A percentile compares a stretch with the other conserved stretches of the same genome.
These are phyloP conservation scores for Drosophila erecta DNA, from an alignment of 1,140 invertebrate genomes.

Conservation along the genomic window DNA sequence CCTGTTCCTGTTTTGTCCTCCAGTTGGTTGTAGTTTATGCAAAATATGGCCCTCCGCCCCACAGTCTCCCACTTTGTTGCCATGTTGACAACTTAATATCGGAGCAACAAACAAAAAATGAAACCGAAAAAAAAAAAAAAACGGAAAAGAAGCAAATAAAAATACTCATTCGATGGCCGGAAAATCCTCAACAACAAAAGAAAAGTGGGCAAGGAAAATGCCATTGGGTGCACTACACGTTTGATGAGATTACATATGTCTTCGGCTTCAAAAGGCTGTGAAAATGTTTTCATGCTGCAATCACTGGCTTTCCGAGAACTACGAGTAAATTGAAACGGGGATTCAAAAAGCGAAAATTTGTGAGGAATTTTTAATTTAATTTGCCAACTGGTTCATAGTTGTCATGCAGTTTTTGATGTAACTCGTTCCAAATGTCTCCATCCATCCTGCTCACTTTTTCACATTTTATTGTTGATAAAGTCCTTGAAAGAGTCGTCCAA, in stretches of 20 bases:
- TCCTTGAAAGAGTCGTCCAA: not conserved
- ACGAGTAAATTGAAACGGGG: too few relatives aligned
- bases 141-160: not conserved
- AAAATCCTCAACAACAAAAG: not conserved
- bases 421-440: too few relatives aligned
- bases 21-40: slow-evolving; percentile 28
- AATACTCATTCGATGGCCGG: slow-evolving; percentile 1
- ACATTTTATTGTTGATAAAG: not conserved
- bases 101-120: not conserved
- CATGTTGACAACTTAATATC: slow-evolving; percentile 45
- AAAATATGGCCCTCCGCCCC: slow-evolving; percentile 24
- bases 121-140: not conserved
- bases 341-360: not conserved
- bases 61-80: slow-evolving; percentile 34
- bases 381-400: too few relatives aligned
- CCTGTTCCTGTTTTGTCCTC: not conserved
- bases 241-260: slow-evolving; percentile 3
- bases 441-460: not conserved
- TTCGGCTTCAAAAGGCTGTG: not conserved
- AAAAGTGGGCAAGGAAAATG: slow-evolving; percentile 1
- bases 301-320: too few relatives aligned
- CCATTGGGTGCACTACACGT: slow-evolving; percentile 5
- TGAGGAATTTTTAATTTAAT: too few relatives aligned
- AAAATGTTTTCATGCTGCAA: not conserved
- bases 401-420: too few relatives aligned